Evolutionary conservation across 2,888 invertebrate species (phyloP), one percentile per base, ranked within the genome.

Genomic region (Drosophila quasianomalipes): DNA sequence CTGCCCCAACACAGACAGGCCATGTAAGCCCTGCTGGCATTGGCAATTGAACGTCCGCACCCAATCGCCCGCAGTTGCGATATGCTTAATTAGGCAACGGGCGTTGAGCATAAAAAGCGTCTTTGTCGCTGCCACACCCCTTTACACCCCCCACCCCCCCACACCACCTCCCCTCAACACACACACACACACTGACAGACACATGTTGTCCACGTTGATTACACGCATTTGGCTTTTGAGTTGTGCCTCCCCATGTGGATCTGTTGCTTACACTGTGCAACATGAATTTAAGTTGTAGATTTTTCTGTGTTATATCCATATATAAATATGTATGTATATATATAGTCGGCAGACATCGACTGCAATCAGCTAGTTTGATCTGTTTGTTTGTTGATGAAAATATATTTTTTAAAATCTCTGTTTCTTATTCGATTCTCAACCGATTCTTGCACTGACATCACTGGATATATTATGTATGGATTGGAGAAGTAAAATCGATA

Each of bases 41-140:
- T 57, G 39, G 57, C 51, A 62, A 31, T 39, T 54, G 53, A 51
- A 3, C 61, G 51, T 58, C 70, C 79, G 49, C 76, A 53, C 68
- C 68, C 70, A 73, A 53, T 53, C 12, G 67, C 79, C 82, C 77
- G 73, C 81, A 74, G 79, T 81, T 82, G 77, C 72, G 88, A 77
- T 89, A 85, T 85, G 90, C 89, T 89, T 85, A 85, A 85, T 85
- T 86, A 89, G 89, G 87, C 85, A 85, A 86, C 81, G 81, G 84
- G 89, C 86, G 82, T 78, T 73, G 85, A 76, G 85, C 80, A 85
- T 89, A 80, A 85, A 89, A 85, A 80, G 85, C 85, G 82, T 87
- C 85, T 89, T 89, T 89, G 88, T 89, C 85, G 85, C 77, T 81
- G 85, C 90, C 83, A 81, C 82, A 77, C 82, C 84, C 82, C 84